A percentile compares a stretch with the other conserved stretches of the same genome.
phyloP scores from a whole-genome alignment of 1,140 invertebrate species.

The Pentalonia nigronervosa region DNA sequence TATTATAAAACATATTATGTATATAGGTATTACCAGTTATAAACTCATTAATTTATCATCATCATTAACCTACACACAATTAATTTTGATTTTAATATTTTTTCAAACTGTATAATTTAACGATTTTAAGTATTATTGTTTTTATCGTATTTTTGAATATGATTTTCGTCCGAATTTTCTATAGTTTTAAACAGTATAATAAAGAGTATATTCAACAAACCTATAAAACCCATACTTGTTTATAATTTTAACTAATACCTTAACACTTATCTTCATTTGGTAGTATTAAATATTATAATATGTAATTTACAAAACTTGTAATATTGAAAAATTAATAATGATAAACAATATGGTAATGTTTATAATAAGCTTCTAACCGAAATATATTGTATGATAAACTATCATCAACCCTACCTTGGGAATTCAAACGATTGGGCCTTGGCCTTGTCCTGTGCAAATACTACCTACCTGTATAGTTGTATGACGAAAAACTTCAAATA shows the following conservation, averaged over 20 bases:
- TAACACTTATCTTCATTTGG: neutral
- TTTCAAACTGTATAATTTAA: neutral
- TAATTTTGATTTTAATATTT: neutral
- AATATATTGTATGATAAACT: neutral
- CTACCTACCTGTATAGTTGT: constrained; percentile 7
- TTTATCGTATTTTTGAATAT: neutral
- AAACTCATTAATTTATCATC: neutral
- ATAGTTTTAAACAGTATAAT: neutral
- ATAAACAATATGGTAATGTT: neutral
- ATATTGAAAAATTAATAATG: neutral
- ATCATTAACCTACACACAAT: neutral
- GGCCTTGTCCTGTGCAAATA: constrained; percentile 37
- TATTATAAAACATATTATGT: constrained; percentile 35
- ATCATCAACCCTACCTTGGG: neutral
- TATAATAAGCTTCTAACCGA: neutral
- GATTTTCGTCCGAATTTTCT: neutral
- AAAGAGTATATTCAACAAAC: neutral
- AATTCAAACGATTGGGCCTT: constrained; percentile 5
- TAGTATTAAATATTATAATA: neutral
- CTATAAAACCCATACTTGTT: neutral
- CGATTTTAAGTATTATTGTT: neutral
- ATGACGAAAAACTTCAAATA: constrained; percentile 19
- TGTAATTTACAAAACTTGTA: neutral
- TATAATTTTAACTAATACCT: neutral
- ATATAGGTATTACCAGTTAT: neutral